Percentiles rank a stretch among this genome's conserved stretches.
Conservation (phyloP, 2,888 invertebrate species). For the Zele albiditarsus region DNA sequence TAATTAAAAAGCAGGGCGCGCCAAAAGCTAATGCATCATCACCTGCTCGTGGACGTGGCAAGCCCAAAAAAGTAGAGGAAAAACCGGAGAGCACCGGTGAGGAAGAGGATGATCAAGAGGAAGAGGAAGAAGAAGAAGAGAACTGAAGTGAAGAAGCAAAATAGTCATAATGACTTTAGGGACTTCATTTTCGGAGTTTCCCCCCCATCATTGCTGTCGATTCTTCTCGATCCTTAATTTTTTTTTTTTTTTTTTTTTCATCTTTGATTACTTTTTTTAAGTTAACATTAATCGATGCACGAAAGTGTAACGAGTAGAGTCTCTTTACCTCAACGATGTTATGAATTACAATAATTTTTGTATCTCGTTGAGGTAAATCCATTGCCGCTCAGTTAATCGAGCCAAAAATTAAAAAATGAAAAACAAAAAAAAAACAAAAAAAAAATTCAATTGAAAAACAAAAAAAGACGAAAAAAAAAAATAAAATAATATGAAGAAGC, state of each 20-base stretch:
- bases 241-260: conserved; percentile 36
- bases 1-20: conserved; percentile 48
- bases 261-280: conserved; percentile 25
- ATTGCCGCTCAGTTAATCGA: conserved; percentile 29
- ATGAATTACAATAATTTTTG: not conserved
- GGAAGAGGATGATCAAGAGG: conserved; percentile 70
- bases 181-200: conserved; percentile 34
- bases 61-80: conserved; percentile 70
- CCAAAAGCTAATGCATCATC: conserved; percentile 61
- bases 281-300: conserved; percentile 34
- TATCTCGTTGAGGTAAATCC: conserved; percentile 25
- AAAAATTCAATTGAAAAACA: conserved; percentile 12
- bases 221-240: conserved; percentile 21
- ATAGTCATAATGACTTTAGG: conserved; percentile 28
- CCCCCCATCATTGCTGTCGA: conserved; percentile 23
- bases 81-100: conserved; percentile 71
- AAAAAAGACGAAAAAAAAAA: conserved; percentile 16
- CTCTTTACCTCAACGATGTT: conserved; percentile 17
- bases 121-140: conserved; percentile 70
- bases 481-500: conserved; percentile 22
- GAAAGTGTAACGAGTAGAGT: conserved; percentile 35
- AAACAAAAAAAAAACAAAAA: conserved; percentile 23
- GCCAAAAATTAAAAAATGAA: conserved; percentile 7
- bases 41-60: conserved; percentile 67
- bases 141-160: conserved; percentile 57